These are phyloP conservation scores for Phalloptychus januarius DNA, from an alignment of 2,797 vertebrate species.

Conservation along the genomic window DNA sequence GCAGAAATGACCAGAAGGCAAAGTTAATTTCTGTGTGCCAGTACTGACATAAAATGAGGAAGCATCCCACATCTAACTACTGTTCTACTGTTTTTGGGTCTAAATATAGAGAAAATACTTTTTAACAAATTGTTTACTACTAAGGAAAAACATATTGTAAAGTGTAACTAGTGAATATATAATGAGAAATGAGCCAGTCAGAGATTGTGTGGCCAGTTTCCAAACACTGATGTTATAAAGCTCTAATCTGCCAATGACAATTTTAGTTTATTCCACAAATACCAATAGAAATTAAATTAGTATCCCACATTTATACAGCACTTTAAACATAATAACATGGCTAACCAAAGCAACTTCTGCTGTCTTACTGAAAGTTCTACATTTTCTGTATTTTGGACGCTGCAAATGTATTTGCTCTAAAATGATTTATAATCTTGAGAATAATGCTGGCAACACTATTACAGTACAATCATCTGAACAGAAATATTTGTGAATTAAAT, in stretches of 20 bases:
- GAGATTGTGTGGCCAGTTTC: background rate
- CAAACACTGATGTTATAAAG: background rate
- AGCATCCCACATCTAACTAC: conserved; percentile 4
- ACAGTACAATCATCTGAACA: conserved; percentile 7
- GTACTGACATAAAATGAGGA: conserved; percentile 8
- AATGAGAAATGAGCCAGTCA: background rate
- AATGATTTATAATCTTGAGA: background rate
- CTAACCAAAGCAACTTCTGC: background rate
- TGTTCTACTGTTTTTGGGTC: conserved; percentile 10
- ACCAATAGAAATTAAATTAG: background rate
- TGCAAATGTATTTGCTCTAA: background rate
- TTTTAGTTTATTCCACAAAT: background rate
- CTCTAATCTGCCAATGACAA: background rate
- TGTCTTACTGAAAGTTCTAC: too few relatives aligned
- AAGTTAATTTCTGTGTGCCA: conserved; percentile 31
- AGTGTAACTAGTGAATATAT: background rate
- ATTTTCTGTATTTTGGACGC: too few relatives aligned
- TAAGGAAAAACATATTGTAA: background rate
- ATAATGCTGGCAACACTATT: background rate
- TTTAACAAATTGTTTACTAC: conserved; percentile 11
- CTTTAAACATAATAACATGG: background rate
- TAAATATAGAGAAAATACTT: background rate
- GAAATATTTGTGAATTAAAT: conserved; percentile 1
- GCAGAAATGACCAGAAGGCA: conserved; percentile 24
- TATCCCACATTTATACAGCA: background rate